Evolutionary conservation across 2,113 vertebrate species (phyloP).

Genomic region (Oceanodroma tethys): DNA sequence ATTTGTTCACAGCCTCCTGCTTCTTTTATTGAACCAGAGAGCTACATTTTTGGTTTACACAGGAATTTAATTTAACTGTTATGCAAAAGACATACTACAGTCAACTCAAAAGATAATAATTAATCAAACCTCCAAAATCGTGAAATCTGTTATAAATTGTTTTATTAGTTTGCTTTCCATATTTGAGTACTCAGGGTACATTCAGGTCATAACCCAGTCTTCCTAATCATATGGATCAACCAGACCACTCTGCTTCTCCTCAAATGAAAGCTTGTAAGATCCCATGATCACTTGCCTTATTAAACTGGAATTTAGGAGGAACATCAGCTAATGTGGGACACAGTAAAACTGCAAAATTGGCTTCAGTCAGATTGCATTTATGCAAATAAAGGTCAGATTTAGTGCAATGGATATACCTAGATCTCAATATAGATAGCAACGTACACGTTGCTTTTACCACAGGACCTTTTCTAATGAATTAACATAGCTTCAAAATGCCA

Average conservation of each 20-base stretch:
- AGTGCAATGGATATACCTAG: neutral
- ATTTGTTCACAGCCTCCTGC: neutral
- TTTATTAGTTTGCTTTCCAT: neutral
- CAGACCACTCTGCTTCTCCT: neutral
- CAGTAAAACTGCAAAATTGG: neutral
- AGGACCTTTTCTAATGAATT: neutral
- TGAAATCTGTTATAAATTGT: neutral
- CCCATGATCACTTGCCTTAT: neutral
- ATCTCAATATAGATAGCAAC: neutral
- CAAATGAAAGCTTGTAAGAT: neutral
- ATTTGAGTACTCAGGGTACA: neutral
- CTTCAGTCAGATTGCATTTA: neutral
- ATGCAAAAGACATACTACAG: neutral
- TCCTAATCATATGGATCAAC: neutral
- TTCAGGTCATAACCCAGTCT: neutral
- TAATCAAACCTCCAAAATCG: neutral
- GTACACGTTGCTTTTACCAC: neutral
- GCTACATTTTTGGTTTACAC: neutral
- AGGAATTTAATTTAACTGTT: neutral
- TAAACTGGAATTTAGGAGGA: neutral
- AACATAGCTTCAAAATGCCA: neutral
- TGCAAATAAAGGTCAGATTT: neutral
- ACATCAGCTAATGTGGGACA: neutral
- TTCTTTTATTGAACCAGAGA: neutral
- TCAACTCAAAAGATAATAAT: neutral